phyloP scores from a whole-genome alignment of 2,797 vertebrate species.

The Podargus strigoides region DNA sequence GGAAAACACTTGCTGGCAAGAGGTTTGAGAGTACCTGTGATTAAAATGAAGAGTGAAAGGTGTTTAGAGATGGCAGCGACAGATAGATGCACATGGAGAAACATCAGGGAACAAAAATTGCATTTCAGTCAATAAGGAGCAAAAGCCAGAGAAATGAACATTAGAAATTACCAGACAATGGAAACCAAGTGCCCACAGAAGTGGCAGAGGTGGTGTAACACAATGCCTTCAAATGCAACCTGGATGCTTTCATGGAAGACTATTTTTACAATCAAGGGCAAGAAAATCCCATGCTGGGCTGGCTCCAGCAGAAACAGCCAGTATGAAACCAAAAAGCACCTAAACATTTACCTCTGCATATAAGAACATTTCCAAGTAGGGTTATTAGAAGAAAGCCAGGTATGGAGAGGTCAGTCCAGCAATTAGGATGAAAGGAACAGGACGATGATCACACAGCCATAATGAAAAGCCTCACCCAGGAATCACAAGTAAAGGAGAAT shows the following conservation, averaged over 20 bases:
- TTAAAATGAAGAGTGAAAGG: neutral
- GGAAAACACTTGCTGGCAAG: neutral
- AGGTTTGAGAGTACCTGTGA: neutral
- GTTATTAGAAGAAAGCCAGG: neutral
- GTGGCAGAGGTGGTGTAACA: neutral
- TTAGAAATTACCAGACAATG: neutral
- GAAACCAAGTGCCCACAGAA: neutral
- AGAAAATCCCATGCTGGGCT: neutral
- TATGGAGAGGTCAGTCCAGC: neutral
- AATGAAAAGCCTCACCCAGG: neutral
- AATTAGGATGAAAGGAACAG: neutral
- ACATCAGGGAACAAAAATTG: neutral
- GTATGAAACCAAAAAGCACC: neutral
- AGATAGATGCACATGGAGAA: neutral
- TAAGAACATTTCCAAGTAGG: neutral
- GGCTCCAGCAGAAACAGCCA: neutral
- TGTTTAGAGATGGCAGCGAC: rapidly evolving
- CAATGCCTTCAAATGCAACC: neutral
- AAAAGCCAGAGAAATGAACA: neutral
- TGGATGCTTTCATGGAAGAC: neutral
- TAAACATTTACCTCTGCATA: neutral
- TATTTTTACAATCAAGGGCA: neutral
- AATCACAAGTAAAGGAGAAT: neutral
- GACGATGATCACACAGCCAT: neutral
- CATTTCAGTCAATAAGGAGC: neutral